Conservation (phyloP, 92 coral and sea anemone species). For the Plumapathes pennacea region DNA sequence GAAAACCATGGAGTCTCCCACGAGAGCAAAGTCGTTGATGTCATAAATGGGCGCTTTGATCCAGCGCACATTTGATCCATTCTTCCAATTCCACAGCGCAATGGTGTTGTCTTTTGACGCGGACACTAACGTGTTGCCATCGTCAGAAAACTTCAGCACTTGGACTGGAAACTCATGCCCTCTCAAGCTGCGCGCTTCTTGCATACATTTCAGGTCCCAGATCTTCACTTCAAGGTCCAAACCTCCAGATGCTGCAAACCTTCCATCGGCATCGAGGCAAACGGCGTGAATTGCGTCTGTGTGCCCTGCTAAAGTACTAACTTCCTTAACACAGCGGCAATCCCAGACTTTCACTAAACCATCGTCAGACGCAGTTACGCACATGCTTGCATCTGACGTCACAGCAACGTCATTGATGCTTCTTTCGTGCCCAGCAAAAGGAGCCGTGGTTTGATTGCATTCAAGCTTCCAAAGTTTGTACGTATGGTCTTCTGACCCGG, state of each 20-base stretch:
- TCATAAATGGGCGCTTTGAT: slow-evolving; percentile 41
- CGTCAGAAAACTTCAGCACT: slow-evolving; percentile 18
- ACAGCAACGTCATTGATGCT: slow-evolving; percentile 29
- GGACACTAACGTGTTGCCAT: slow-evolving; percentile 27
- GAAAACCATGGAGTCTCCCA: slow-evolving; percentile 5
- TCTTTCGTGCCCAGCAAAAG: slow-evolving; percentile 34
- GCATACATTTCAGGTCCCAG: slow-evolving; percentile 16
- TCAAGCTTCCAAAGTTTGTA: slow-evolving; percentile 48
- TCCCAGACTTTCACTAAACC: slow-evolving; percentile 50
- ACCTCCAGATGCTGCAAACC: slow-evolving; percentile 36
- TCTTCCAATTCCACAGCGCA: slow-evolving; percentile 39
- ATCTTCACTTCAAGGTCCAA: slow-evolving; percentile 26
- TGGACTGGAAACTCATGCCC: slow-evolving; percentile 43
- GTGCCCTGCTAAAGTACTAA: slow-evolving; percentile 37
- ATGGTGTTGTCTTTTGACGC: slow-evolving; percentile 41
- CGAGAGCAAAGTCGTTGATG: slow-evolving; percentile 23
- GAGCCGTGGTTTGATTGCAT: slow-evolving; percentile 9
- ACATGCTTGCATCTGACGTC: slow-evolving; percentile 14
- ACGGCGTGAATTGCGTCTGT: slow-evolving; percentile 30
- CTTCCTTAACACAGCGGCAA: slow-evolving; percentile 13
- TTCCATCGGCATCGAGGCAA: slow-evolving; percentile 20
- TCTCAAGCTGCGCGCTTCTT: background rate
- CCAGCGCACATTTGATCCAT: background rate
- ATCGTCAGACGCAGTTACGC: slow-evolving; percentile 50
- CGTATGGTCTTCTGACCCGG: slow-evolving; percentile 55